phyloP scores from a whole-genome alignment of 2,113 vertebrate genomes.

The Ceyx melanurus region DNA sequence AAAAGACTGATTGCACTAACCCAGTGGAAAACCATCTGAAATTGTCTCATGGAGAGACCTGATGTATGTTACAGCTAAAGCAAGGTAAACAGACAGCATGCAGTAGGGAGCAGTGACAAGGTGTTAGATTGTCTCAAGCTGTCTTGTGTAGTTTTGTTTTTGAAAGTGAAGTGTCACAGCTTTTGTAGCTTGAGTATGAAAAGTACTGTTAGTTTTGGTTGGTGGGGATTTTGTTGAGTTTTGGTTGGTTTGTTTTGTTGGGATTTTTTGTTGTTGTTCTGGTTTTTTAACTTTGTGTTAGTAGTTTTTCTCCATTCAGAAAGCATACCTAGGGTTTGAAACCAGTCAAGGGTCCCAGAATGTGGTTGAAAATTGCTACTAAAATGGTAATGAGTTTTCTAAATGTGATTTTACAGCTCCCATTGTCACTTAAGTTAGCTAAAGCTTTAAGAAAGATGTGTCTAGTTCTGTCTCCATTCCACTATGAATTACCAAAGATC shows the following conservation, averaged over 20 bases:
- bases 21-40: constrained; percentile 35
- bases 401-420: neutral
- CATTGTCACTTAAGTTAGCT: neutral
- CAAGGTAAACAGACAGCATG: constrained; percentile 66
- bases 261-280: neutral
- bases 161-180: constrained; percentile 31
- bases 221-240: neutral
- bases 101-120: constrained; percentile 40
- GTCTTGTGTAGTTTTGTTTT: constrained; percentile 57
- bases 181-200: neutral
- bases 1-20: constrained; percentile 22
- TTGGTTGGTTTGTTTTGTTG: neutral
- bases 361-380: neutral
- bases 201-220: neutral
- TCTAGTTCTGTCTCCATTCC: neutral
- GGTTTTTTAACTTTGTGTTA: neutral
- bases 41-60: constrained; percentile 16
- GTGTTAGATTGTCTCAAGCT: constrained; percentile 69
- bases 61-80: constrained; percentile 26
- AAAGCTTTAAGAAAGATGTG: neutral
- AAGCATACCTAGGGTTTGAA: neutral
- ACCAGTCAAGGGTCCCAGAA: neutral
- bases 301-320: neutral
- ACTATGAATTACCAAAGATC: accelerated
- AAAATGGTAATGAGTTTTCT: neutral